Base-by-base conservation (phyloP, 2,888 invertebrate species). In the Magallana nippona region DNA sequence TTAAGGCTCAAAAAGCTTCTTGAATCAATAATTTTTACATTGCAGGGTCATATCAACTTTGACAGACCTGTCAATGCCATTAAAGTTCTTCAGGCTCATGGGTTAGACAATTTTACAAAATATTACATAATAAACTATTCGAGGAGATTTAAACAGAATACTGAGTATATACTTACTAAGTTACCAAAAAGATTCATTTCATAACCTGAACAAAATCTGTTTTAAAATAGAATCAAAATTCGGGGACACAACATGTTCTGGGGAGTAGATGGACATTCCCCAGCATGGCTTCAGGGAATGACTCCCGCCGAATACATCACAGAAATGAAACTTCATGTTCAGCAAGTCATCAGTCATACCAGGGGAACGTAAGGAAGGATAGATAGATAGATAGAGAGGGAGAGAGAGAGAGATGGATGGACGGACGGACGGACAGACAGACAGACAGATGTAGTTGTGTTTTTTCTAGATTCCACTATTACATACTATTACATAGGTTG, bases 241-340 rank as follows among this genome's bases (percentile, higher is more conserved):
- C 57, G 83, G 19, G 81, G 79, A 17, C 90, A 90, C 80, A 89
- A 89, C 71, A 87, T 90, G 80, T 89, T 89, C 77, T 90, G 90
- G 90, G 89, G 83, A 10, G 84, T 83, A 0, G 83, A 83, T 11
- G 44, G 84, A 10, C 86, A 63, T 80, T 80, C 82, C 2, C 89
- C 86, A 32, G 44, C n/a, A 10, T 90, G 89, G 89, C 78, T 89
- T 17, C 78, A 27, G 57, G 57, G 82, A 0, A 57, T 87, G 32
- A 78, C 83, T 11, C n/a, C 62, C 58, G 19, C 78, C 1, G 83
- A 84, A 60, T 55, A 89, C 27, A 63, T 82, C 60, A 55, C 55
- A 5, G 88, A 83, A 8, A 85, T 91, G 83, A 84, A 87, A 10
- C 83, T 79, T 1, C 87, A 86, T 15, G 83, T 89, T 2, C 79